A percentile compares a stretch with the other conserved stretches of the same genome.
Conservation (phyloP, 2,797 vertebrate genomes). For the Cossypha niveicapilla region DNA sequence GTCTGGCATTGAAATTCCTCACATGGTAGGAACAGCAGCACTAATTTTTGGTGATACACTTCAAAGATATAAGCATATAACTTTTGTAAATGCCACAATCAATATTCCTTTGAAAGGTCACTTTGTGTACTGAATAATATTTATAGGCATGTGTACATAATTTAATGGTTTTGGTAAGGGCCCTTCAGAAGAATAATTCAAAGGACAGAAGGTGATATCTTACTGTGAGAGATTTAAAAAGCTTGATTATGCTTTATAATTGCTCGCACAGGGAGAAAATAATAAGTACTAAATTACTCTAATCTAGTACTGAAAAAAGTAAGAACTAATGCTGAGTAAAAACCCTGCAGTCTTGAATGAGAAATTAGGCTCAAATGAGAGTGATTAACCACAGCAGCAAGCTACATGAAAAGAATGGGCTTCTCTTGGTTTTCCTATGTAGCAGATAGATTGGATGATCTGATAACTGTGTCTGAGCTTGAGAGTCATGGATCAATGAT, state of each 20-base stretch:
- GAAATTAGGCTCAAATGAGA: conserved; percentile 12
- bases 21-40: background rate
- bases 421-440: background rate
- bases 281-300: conserved; percentile 31
- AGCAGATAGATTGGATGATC: background rate
- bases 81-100: background rate
- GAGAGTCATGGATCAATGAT: background rate
- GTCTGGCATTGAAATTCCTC: background rate
- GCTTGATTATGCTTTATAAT: conserved; percentile 50
- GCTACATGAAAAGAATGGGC: background rate
- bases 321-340: background rate
- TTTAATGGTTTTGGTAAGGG: background rate
- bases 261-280: conserved; percentile 26
- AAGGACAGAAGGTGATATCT: conserved; percentile 14
- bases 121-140: background rate
- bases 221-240: conserved; percentile 24
- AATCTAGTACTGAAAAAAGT: background rate
- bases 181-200: conserved; percentile 35
- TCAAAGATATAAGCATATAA: background rate
- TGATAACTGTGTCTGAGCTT: background rate
- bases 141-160: background rate
- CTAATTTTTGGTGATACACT: background rate
- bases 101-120: conserved; percentile 13
- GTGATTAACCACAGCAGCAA: conserved; percentile 14
- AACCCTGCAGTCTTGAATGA: conserved; percentile 24